Conservation (phyloP, 2,888 invertebrate species). For the Catocala nupta region DNA sequence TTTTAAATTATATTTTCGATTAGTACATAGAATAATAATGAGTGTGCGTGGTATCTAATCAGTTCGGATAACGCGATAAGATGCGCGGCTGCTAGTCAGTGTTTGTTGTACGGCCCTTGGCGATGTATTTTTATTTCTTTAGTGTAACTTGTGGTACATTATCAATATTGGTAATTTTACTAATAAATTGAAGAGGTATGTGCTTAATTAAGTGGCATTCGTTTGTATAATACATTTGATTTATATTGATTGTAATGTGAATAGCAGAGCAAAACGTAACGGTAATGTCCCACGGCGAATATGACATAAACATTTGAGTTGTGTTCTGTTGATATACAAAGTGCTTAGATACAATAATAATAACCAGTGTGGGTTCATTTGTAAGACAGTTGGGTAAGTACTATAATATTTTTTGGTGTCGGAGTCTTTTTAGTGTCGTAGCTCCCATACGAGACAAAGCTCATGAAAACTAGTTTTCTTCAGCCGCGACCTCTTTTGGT, state of each 20-base stretch:
- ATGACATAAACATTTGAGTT: too few species aligned
- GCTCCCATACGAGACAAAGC: too few species aligned
- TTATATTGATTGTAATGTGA: background rate
- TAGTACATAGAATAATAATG: constrained; percentile 73
- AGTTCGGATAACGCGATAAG: constrained; percentile 74
- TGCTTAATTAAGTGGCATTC: constrained; percentile 4
- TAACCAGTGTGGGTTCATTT: too few species aligned
- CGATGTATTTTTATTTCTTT: constrained; percentile 50
- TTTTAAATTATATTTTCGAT: constrained; percentile 71
- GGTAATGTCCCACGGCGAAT: background rate
- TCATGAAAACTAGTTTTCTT: too few species aligned
- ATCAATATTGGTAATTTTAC: constrained; percentile 41
- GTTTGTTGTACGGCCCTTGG: constrained; percentile 66
- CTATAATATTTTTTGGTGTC: too few species aligned
- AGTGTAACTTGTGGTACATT: constrained; percentile 14
- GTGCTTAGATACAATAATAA: too few species aligned
- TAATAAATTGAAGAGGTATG: constrained; percentile 44
- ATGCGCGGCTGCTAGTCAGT: constrained; percentile 63
- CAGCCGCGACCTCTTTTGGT: too few species aligned
- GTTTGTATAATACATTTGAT: background rate
- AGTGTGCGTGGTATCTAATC: constrained; percentile 79
- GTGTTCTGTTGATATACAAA: too few species aligned
- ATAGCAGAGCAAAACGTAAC: background rate
- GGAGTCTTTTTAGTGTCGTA: too few species aligned
- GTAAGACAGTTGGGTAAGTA: too few species aligned